These are phyloP conservation scores for Rhinatrema bivittatum DNA, from an alignment of 2,797 vertebrate species.

Conservation along the genomic window DNA sequence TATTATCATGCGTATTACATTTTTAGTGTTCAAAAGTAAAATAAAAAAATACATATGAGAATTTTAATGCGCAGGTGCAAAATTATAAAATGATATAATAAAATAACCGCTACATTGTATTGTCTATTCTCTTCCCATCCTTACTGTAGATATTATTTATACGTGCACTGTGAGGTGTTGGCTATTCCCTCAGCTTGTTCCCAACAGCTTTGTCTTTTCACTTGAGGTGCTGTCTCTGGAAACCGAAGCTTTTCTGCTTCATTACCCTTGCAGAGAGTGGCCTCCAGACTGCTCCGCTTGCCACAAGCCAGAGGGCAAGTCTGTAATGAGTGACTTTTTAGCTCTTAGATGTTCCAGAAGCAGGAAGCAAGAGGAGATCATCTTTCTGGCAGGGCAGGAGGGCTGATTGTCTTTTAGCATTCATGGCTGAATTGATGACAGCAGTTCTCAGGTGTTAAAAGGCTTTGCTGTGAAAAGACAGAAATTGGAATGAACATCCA, in stretches of 20 bases:
- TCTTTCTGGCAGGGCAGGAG: constrained; percentile 67
- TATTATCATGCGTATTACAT: too few species aligned
- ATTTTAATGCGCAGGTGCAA: too few species aligned
- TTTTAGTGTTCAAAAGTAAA: too few species aligned
- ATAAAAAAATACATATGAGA: too few species aligned
- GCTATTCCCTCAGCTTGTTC: background rate
- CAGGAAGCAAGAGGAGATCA: constrained; percentile 44
- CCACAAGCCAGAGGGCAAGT: background rate
- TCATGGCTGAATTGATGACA: constrained; percentile 37
- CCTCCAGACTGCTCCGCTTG: background rate
- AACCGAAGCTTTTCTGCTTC: constrained; percentile 32
- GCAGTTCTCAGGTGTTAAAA: constrained; percentile 13
- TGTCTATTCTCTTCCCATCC: too few species aligned
- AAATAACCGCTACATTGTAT: too few species aligned
- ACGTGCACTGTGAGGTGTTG: too few species aligned
- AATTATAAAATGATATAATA: too few species aligned
- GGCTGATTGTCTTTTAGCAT: constrained; percentile 65
- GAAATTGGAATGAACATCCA: too few species aligned
- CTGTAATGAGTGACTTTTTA: constrained; percentile 4
- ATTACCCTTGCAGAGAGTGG: constrained; percentile 36
- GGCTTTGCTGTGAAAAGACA: too few species aligned
- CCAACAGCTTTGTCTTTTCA: background rate
- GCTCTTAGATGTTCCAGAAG: constrained; percentile 17
- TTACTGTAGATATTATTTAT: too few species aligned
- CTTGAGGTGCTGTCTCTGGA: constrained; percentile 12